phyloP scores from a whole-genome alignment of 2,888 invertebrate species.

The Cremastinae sp. region DNA sequence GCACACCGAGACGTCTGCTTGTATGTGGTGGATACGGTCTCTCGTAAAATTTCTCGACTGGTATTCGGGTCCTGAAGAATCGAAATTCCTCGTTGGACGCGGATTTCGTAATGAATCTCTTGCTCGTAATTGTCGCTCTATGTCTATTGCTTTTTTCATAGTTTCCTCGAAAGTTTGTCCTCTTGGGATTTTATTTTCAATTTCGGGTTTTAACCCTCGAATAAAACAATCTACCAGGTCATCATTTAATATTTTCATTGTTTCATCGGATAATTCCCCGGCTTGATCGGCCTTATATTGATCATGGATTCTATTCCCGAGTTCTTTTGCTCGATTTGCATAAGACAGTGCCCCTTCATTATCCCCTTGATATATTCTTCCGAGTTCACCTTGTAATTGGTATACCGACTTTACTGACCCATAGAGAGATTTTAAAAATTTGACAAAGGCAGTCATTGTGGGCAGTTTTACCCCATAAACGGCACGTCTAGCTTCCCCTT shows the following conservation, averaged over 20 bases:
- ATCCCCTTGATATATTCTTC: conserved; percentile 30
- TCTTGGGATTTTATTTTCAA: conserved; percentile 12
- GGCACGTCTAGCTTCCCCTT: conserved; percentile 18
- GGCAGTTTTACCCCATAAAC: conserved; percentile 9
- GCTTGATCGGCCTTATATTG: neutral
- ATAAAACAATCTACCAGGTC: conserved; percentile 21
- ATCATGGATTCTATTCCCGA: conserved; percentile 17
- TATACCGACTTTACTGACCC: conserved; percentile 28
- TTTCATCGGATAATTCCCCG: neutral
- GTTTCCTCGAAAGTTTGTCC: conserved; percentile 11
- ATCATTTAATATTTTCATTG: conserved; percentile 1
- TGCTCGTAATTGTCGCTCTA: conserved; percentile 21
- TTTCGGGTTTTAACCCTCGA: conserved; percentile 22
- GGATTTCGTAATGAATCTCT: conserved; percentile 9
- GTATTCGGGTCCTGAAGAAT: neutral
- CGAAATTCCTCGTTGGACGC: neutral
- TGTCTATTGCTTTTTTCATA: conserved; percentile 33
- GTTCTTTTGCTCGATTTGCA: conserved; percentile 24
- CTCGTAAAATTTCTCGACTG: conserved; percentile 7
- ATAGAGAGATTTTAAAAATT: conserved; percentile 25
- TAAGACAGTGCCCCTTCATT: conserved; percentile 13
- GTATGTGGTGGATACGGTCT: conserved; percentile 31
- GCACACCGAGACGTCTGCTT: neutral
- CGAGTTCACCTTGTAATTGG: conserved; percentile 24
- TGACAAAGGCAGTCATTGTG: neutral